Evolutionary conservation across 2,113 vertebrate species (phyloP).

Genomic region (Bucco capensis): DNA sequence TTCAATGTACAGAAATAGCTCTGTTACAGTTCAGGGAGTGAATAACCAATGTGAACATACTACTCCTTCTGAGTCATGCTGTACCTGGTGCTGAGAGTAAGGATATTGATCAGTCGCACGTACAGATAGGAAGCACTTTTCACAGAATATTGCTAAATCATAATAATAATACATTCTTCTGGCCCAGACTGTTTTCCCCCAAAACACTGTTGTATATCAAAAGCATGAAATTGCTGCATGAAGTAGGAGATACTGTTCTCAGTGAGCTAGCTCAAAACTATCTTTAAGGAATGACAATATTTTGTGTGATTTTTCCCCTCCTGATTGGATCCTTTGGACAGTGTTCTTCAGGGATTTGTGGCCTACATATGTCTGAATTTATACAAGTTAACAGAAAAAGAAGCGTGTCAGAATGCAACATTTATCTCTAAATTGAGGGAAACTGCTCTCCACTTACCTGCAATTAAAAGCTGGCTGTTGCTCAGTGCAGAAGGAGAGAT

Average conservation of each 20-base stretch:
- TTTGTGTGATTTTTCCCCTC: neutral
- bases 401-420: constrained; percentile 18
- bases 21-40: constrained; percentile 46
- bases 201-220: constrained; percentile 27
- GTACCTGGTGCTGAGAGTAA: constrained; percentile 44
- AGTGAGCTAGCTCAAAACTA: neutral
- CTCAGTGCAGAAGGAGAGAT: neutral
- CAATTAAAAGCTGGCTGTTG: constrained; percentile 17
- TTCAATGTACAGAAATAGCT: constrained; percentile 64
- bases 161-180: constrained; percentile 3
- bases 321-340: constrained; percentile 22
- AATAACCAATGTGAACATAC: constrained; percentile 47
- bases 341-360: constrained; percentile 16
- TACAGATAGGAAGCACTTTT: neutral
- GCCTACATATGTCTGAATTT: constrained; percentile 3
- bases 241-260: constrained; percentile 22
- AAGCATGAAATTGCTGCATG: neutral
- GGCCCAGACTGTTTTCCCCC: constrained; percentile 24
- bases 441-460: constrained; percentile 21
- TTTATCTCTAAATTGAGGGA: constrained; percentile 11
- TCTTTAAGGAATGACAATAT: neutral
- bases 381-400: neutral
- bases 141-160: constrained; percentile 14
- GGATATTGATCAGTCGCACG: constrained; percentile 59
- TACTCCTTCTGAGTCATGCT: neutral